These are phyloP conservation scores for Epistrophe grossulariae DNA, from an alignment of 2,888 invertebrate species.

Conservation along the genomic window DNA sequence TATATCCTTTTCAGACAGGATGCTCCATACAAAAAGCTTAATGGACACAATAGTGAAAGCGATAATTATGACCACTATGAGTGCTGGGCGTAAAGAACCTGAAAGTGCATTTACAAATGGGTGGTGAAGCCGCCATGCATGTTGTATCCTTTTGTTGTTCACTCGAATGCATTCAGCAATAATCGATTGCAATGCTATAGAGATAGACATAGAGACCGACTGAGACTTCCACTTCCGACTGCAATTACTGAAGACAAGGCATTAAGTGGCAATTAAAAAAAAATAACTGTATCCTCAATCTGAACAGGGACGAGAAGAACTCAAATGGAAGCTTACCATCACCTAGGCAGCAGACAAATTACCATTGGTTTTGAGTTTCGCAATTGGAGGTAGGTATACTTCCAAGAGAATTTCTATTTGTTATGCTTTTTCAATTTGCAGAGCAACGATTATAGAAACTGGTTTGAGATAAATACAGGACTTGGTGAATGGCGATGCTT, in stretches of 20 bases:
- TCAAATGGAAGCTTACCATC: neutral
- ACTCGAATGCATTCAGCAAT: conserved; percentile 46
- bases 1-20: conserved; percentile 47
- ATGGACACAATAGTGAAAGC: conserved; percentile 63
- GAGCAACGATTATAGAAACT: neutral
- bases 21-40: conserved; percentile 35
- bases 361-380: conserved; percentile 59
- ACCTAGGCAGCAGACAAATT: conserved; percentile 60
- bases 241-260: conserved; percentile 70
- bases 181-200: conserved; percentile 63
- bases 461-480: neutral
- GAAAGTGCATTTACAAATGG: conserved; percentile 27
- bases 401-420: neutral
- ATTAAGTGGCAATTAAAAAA: conserved; percentile 68
- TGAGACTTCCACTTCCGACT: conserved; percentile 56
- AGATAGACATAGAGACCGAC: conserved; percentile 18
- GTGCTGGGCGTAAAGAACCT: conserved; percentile 15
- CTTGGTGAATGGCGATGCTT: neutral
- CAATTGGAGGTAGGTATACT: neutral
- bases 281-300: neutral
- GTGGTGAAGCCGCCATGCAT: conserved; percentile 2
- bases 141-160: conserved; percentile 44
- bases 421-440: conserved; percentile 11
- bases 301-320: neutral
- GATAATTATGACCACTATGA: conserved; percentile 67